phyloP scores from a whole-genome alignment of 2,113 vertebrate species.

The Cariama cristata region DNA sequence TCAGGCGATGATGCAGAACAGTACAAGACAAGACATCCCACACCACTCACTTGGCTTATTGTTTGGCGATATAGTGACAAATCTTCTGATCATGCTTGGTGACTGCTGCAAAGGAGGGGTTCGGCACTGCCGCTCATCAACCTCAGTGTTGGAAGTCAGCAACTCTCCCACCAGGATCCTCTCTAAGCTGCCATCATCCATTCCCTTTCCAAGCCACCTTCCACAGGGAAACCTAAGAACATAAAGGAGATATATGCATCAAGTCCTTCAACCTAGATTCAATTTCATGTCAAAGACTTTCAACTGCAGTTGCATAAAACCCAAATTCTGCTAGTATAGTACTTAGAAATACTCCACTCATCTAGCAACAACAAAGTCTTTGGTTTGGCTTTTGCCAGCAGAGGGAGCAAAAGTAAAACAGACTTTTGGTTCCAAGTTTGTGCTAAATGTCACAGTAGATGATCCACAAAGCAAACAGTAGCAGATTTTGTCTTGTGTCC shows the following conservation, averaged over 20 bases:
- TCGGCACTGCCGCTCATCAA: conserved; percentile 91
- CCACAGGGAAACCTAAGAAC: conserved; percentile 93
- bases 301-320: neutral
- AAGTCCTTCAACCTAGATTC: neutral
- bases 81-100: conserved; percentile 96
- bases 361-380: neutral
- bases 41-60: conserved; percentile 91
- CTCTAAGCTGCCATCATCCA: conserved; percentile 97
- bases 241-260: neutral
- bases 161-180: conserved; percentile 95
- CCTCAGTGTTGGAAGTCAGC: conserved; percentile 87
- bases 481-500: neutral
- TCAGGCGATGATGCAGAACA: neutral
- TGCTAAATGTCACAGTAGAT: neutral
- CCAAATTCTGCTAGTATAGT: neutral
- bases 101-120: conserved; percentile 97
- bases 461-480: neutral
- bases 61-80: conserved; percentile 96
- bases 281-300: neutral
- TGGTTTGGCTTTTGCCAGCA: conserved; percentile 11
- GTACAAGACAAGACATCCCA: neutral
- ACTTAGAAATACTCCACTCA: neutral
- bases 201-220: conserved; percentile 96
- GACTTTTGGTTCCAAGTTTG: neutral
- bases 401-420: conserved; percentile 19